Evolutionary conservation across 2,113 vertebrate species (phyloP), one percentile per base, ranked within the genome.

Genomic region (Actinemys pallida): DNA sequence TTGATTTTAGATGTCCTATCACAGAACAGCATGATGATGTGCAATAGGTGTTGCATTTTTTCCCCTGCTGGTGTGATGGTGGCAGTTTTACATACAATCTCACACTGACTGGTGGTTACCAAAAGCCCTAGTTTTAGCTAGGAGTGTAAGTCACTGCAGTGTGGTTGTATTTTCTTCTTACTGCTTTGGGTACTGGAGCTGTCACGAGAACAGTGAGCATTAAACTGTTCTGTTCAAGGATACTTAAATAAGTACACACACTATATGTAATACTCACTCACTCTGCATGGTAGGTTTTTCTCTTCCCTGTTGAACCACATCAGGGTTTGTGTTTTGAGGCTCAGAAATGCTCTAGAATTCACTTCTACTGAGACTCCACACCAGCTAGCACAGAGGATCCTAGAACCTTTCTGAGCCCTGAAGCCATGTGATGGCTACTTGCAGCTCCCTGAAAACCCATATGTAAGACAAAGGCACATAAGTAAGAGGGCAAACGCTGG

Each of bases 321-420:
- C 81, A 82, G 92, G 81, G 86, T 54, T 76, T 85, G 75, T 47
- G 5, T 72, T 78, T 78, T 78, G n/a, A 92, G 90, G 45, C 79
- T 45, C 95, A 88, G 65, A 92, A 88, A 52, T 79, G 39, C 83
- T 94, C 75, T 85, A 54, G 86, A 92, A 88, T 76, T 93, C 42
- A 19, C 42, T 95, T 92, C 47, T 94, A 52, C 81, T 88, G 94
- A 95, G 89, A 91, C 96, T 88, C 86, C 59, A 24, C 75, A 76
- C 75, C 89, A 96, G 90, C 95, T 95, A 94, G n/a, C 82, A 86
- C 86, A 83, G 42, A 93, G 59, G 25, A 78, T 78, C 50, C 3
- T 52, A 54, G 62, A 93, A 65, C 54, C 42, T 54, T 92, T 94
- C 82, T 83, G 92, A 47, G 12, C 22, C 81, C 88, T 90, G 75